phyloP scores from a whole-genome alignment of 2,888 invertebrate species.

The Brassicogethes aeneus region DNA sequence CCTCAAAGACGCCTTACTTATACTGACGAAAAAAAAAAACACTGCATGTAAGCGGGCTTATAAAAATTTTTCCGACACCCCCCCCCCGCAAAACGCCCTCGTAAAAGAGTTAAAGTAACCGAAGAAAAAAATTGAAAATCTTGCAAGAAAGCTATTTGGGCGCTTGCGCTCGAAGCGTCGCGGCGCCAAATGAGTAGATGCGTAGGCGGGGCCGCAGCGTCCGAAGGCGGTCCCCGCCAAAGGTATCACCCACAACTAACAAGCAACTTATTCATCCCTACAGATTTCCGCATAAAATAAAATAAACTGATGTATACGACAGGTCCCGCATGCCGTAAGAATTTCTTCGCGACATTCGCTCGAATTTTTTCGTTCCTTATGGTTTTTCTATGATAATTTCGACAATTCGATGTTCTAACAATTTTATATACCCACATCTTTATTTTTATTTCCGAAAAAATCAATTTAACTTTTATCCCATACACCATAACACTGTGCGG shows the following conservation, averaged over 20 bases:
- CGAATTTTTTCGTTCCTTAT: constrained; percentile 19
- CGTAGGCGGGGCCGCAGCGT: constrained; percentile 37
- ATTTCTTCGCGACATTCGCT: constrained; percentile 12
- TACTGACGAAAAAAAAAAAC: constrained; percentile 37
- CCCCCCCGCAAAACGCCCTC: constrained; percentile 3
- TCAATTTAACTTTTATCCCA: too few relatives aligned
- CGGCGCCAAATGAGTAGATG: constrained; percentile 36
- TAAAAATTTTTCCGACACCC: constrained; percentile 34
- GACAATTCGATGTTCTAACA: too few relatives aligned
- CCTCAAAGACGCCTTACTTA: constrained; percentile 31
- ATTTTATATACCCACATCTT: constrained; percentile 23
- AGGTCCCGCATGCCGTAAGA: constrained; percentile 31
- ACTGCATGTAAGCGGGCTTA: constrained; percentile 33
- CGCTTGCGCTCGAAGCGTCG: constrained; percentile 34
- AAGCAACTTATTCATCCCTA: constrained; percentile 41
- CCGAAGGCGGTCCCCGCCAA: constrained; percentile 11
- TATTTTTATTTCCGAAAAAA: too few relatives aligned
- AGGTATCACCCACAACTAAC: constrained; percentile 13
- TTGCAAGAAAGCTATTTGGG: too few relatives aligned
- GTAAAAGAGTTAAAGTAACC: too few relatives aligned
- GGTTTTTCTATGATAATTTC: constrained; percentile 30
- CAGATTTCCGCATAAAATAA: constrained; percentile 38
- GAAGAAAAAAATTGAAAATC: too few relatives aligned
- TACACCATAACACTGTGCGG: too few relatives aligned
- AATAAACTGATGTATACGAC: constrained; percentile 30